A percentile compares a stretch with the other conserved stretches of the same genome.
These are phyloP conservation scores for Propsilocerus akamusi DNA, from an alignment of 1,140 invertebrate species.

Conservation along the genomic window DNA sequence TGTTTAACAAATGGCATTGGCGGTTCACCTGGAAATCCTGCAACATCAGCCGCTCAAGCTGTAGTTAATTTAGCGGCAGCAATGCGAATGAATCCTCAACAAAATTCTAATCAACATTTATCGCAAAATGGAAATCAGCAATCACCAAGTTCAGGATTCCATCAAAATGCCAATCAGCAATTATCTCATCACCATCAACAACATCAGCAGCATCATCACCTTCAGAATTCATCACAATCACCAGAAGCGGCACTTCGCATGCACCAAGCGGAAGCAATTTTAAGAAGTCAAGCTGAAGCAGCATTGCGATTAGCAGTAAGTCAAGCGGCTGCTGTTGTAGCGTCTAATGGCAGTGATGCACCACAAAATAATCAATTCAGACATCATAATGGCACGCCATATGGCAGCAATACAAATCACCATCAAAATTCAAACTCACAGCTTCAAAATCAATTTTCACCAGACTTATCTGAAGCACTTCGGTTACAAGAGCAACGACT, in stretches of 20 bases:
- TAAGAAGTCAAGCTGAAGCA: conserved; percentile 65
- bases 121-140: neutral
- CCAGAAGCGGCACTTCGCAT: conserved; percentile 52
- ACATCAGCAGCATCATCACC: conserved; percentile 14
- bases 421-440: conserved; percentile 2
- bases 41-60: conserved; percentile 33
- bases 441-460: conserved; percentile 30
- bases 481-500: conserved; percentile 60
- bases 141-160: neutral
- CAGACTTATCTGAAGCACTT: conserved; percentile 46
- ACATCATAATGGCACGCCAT: conserved; percentile 5
- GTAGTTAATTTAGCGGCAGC: conserved; percentile 61
- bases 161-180: conserved; percentile 7
- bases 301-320: conserved; percentile 58
- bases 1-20: conserved; percentile 28
- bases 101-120: conserved; percentile 13
- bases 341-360: conserved; percentile 13
- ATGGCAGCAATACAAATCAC: conserved; percentile 11
- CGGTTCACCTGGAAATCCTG: conserved; percentile 18
- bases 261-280: conserved; percentile 56
- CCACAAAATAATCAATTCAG: neutral
- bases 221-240: conserved; percentile 31
- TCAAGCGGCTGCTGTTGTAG: conserved; percentile 29
- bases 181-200: conserved; percentile 7
- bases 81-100: conserved; percentile 34